Conservation (phyloP, 2,888 invertebrate genomes). For the Lochmaea crataegi region DNA sequence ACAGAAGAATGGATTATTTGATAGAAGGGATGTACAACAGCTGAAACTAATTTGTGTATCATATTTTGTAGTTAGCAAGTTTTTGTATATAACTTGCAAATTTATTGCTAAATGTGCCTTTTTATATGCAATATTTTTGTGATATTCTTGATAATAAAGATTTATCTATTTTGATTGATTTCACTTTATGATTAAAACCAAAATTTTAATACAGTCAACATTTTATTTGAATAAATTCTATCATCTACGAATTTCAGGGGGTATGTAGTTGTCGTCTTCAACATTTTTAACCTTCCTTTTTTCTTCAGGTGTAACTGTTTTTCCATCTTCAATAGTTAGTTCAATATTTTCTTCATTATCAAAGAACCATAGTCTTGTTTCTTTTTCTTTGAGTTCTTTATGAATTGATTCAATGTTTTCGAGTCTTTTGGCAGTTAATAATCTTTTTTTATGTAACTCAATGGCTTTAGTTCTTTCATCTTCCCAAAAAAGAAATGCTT, state of each 20-base stretch:
- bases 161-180: slow-evolving; percentile 45
- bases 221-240: neutral
- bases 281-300: slow-evolving; percentile 63
- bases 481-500: slow-evolving; percentile 73
- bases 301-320: slow-evolving; percentile 50
- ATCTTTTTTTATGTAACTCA: slow-evolving; percentile 69
- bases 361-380: slow-evolving; percentile 82
- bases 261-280: slow-evolving; percentile 75
- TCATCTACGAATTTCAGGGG: slow-evolving; percentile 71
- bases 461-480: slow-evolving; percentile 69
- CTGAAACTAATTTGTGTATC: slow-evolving; percentile 56
- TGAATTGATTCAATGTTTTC: slow-evolving; percentile 72
- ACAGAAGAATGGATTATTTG: slow-evolving; percentile 88
- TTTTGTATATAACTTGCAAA: slow-evolving; percentile 21
- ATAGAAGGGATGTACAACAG: slow-evolving; percentile 93
- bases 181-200: neutral
- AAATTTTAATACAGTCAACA: neutral
- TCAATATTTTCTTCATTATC: slow-evolving; percentile 83
- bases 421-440: slow-evolving; percentile 66
- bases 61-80: neutral
- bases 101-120: slow-evolving; percentile 31
- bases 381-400: slow-evolving; percentile 70
- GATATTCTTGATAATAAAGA: slow-evolving; percentile 51
- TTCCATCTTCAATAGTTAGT: slow-evolving; percentile 74
- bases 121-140: slow-evolving; percentile 50